phyloP scores from a whole-genome alignment of 1,140 invertebrate species.

The Drosophila mojavensis region DNA sequence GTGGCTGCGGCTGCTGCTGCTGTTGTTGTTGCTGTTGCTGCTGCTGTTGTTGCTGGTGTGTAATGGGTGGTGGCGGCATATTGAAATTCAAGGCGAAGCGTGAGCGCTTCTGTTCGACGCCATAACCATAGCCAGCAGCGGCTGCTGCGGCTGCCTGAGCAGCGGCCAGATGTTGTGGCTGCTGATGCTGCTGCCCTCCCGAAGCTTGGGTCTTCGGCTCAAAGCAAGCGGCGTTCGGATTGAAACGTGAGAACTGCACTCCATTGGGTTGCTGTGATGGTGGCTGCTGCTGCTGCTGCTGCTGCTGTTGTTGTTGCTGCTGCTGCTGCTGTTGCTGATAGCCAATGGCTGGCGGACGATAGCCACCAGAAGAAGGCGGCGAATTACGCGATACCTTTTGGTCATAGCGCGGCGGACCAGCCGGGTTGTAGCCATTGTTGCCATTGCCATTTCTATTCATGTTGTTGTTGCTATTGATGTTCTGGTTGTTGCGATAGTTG shows the following conservation, averaged over 20 bases:
- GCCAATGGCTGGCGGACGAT: slow-evolving; percentile 55
- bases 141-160: slow-evolving; percentile 42
- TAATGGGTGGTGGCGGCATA: slow-evolving; percentile 64
- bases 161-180: slow-evolving; percentile 48
- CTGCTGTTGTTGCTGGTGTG: slow-evolving; percentile 33
- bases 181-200: slow-evolving; percentile 46
- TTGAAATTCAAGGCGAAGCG: slow-evolving; percentile 72
- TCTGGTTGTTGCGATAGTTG: slow-evolving; percentile 67
- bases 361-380: slow-evolving; percentile 59
- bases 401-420: slow-evolving; percentile 58
- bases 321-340: slow-evolving; percentile 35
- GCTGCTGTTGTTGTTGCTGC: neutral
- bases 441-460: slow-evolving; percentile 50
- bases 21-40: slow-evolving; percentile 15
- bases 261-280: slow-evolving; percentile 53
- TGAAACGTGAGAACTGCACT: slow-evolving; percentile 65
- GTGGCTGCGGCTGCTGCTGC: slow-evolving; percentile 6
- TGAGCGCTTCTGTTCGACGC: slow-evolving; percentile 68
- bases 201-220: slow-evolving; percentile 60
- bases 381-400: slow-evolving; percentile 61
- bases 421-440: slow-evolving; percentile 46
- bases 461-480: slow-evolving; percentile 46
- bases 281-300: slow-evolving; percentile 25
- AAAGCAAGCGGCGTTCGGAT: slow-evolving; percentile 73
- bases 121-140: slow-evolving; percentile 54